These are phyloP conservation scores for Salticus scenicus DNA, from an alignment of 2,888 invertebrate species.

Conservation along the genomic window DNA sequence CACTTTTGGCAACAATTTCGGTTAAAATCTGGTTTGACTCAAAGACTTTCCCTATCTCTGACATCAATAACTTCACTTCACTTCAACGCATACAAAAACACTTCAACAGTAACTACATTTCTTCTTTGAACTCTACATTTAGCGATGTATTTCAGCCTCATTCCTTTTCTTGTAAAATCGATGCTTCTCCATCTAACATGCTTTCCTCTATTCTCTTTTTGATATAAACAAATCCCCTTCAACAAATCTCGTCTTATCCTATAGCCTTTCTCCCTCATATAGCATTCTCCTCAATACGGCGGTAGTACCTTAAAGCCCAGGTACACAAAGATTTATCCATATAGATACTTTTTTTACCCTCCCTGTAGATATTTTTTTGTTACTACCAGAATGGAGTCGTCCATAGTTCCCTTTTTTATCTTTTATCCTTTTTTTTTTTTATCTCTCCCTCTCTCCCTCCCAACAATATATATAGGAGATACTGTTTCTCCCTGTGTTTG, in stretches of 20 bases:
- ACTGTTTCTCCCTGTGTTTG: not conserved
- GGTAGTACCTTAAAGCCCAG: slow-evolving; percentile 12
- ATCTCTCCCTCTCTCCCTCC: not conserved
- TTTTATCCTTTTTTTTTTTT: not conserved
- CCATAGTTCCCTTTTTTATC: not conserved
- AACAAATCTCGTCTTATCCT: not conserved
- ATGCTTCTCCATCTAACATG: not conserved
- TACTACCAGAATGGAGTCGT: not conserved
- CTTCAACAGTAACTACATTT: not conserved
- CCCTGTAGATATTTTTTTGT: not conserved
- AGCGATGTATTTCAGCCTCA: not conserved
- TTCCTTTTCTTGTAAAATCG: not conserved
- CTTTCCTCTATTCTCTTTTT: not conserved
- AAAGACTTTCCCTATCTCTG: too few relatives aligned
- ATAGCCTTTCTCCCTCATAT: not conserved
- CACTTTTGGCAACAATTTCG: too few relatives aligned
- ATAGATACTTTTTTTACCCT: not conserved
- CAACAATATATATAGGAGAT: too few relatives aligned
- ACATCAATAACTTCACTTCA: too few relatives aligned
- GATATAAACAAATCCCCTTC: slow-evolving; percentile 3
- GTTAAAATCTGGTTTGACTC: too few relatives aligned
- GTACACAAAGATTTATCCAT: slow-evolving; percentile 8
- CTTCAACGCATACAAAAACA: too few relatives aligned
- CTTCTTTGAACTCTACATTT: not conserved
- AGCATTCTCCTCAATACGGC: not conserved